Evolutionary conservation across 2,888 invertebrate genomes (phyloP), one percentile per base, ranked within the genome.

Genomic region (Thecocarcelia acutangulata): DNA sequence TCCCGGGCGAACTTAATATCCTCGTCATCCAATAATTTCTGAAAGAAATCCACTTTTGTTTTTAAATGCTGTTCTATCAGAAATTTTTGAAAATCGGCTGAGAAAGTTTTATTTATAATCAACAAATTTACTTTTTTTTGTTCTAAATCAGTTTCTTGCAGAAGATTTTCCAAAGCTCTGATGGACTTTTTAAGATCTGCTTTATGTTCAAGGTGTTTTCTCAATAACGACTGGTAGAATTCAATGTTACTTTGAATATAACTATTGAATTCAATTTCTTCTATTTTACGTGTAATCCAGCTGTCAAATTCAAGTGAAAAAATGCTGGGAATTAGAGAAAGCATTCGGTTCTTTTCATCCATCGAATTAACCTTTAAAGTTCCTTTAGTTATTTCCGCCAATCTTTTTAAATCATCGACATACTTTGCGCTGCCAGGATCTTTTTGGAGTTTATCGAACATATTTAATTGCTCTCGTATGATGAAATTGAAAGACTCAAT

Each of bases 401-500:
- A 64, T 68, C 87, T 87, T 15, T 85, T 81, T 1, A 88, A 77
- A 19, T 88, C 85, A 50, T 83, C 85, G 40, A 85, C 85, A 58
- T 40, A 74, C 46, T 86, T 84, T 1, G 85, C 48, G n/a, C 85
- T 85, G 70, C 86, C 86, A 8, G 86, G 85, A 19, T 83, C 76
- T 46, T 83, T 75, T 3, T 84, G 74, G 68, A 87, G 85, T 12
- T 81, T 83, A 37, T 85, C 84, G 66, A 85, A 88, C 12, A 84
- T 80, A 24, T 83, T 84, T 19, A 88, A 80, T 33, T 87, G 87
- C 19, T 84, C 84, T n/a, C 88, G 87, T 5, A 88, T 85, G 46
- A 86, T 84, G 13, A 74, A 74, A 40, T 88, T 85, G 11, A 87
- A 44, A 13, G 83, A 85, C 52, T 87, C 88, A 12, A 77, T 83